A percentile compares a stretch with the other conserved stretches of the same genome.
phyloP scores from a whole-genome alignment of 2,888 invertebrate species.

The Leucophenga maculata region DNA sequence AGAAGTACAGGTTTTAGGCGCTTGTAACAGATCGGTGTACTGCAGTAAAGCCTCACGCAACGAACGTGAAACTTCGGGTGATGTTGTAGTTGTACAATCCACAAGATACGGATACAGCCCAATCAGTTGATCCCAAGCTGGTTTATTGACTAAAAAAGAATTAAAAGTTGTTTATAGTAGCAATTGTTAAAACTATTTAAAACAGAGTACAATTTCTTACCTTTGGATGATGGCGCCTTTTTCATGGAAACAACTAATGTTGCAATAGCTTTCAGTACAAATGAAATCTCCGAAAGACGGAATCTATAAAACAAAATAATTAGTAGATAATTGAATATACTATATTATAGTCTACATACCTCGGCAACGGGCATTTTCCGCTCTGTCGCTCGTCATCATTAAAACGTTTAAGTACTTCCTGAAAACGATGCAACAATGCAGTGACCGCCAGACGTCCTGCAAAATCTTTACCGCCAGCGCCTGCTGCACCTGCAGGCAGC shows the following conservation, averaged over 20 bases:
- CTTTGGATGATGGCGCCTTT: conserved; percentile 89
- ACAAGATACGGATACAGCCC: conserved; percentile 91
- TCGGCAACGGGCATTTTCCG: conserved; percentile 88
- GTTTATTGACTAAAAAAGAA: conserved; percentile 84
- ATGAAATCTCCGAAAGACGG: conserved; percentile 94
- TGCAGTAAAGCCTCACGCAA: conserved; percentile 89
- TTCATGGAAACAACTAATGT: conserved; percentile 93
- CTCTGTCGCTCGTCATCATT: conserved; percentile 87
- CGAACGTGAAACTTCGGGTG: conserved; percentile 85
- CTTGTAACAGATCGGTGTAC: conserved; percentile 85
- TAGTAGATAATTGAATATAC: neutral
- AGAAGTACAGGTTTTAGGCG: conserved; percentile 72
- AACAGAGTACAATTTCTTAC: too few species aligned
- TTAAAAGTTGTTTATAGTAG: conserved; percentile 43
- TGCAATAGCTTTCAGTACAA: conserved; percentile 94
- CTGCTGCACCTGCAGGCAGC: conserved; percentile 41
- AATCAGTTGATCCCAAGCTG: conserved; percentile 95
- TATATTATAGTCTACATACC: conserved; percentile 73
- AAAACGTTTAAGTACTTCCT: conserved; percentile 91
- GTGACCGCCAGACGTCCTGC: conserved; percentile 88
- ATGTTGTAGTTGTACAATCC: conserved; percentile 86
- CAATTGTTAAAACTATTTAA: too few species aligned
- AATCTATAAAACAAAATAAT: conserved; percentile 76
- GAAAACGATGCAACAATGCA: conserved; percentile 92
- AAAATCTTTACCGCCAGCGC: conserved; percentile 74